Conservation (phyloP, 2,888 invertebrate species). For the Chorisops tibialis region DNA sequence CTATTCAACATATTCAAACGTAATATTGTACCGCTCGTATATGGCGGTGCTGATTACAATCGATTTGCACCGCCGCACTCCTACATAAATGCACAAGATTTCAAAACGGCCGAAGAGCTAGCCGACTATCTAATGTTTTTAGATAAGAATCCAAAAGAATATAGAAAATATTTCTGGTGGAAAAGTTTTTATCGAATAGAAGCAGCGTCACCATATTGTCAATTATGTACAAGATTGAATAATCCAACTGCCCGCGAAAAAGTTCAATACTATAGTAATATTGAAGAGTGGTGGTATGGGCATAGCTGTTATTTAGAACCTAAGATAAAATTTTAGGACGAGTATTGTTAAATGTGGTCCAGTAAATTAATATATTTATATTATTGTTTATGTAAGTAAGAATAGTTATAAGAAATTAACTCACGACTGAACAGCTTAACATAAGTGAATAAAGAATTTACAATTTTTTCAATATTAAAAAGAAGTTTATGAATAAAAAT, state of each 20-base stretch:
- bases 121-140: conserved; percentile 56
- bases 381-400: too few relatives aligned
- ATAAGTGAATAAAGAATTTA: background rate
- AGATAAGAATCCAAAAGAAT: conserved; percentile 54
- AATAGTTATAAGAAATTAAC: too few relatives aligned
- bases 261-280: conserved; percentile 7
- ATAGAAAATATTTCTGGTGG: conserved; percentile 66
- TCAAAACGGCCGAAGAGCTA: conserved; percentile 56
- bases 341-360: too few relatives aligned
- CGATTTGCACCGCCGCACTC: conserved; percentile 60
- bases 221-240: conserved; percentile 1
- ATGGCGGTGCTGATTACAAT: conserved; percentile 64
- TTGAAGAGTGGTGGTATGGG: conserved; percentile 1
- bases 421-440: too few relatives aligned
- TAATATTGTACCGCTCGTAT: conserved; percentile 62
- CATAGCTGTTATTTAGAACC: background rate
- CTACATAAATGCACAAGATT: conserved; percentile 64
- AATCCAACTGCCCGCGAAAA: background rate
- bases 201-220: background rate
- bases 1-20: conserved; percentile 42
- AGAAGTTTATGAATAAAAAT: background rate
- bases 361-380: too few relatives aligned
- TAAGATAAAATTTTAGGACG: conserved; percentile 1
- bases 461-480: background rate
- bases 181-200: conserved; percentile 52